Evolutionary conservation across 1,140 invertebrate genomes (phyloP).

Genomic region (Hylaeus volcanicus): DNA sequence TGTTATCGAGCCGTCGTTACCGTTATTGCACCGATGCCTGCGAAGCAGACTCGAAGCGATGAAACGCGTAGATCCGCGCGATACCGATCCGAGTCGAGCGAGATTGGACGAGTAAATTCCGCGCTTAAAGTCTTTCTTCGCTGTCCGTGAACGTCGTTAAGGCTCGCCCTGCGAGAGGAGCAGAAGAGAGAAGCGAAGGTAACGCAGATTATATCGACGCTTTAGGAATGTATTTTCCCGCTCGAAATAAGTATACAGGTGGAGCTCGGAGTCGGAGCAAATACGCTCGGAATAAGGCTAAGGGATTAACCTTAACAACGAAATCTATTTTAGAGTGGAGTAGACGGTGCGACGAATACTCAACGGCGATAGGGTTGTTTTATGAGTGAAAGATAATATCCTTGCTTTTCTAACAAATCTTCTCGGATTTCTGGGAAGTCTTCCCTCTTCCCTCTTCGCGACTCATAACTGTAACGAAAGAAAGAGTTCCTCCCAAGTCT

Average conservation of each 20-base stretch:
- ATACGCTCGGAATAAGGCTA: conserved; percentile 9
- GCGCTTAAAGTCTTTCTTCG: conserved; percentile 36
- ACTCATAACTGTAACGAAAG: too few relatives aligned
- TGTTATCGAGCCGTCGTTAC: conserved; percentile 56
- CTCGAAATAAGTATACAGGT: conserved; percentile 22
- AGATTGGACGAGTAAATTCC: conserved; percentile 45
- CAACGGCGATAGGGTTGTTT: too few relatives aligned
- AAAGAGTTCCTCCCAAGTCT: too few relatives aligned
- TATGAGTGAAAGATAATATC: too few relatives aligned
- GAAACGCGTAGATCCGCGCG: conserved; percentile 48
- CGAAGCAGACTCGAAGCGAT: conserved; percentile 11
- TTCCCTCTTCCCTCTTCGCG: too few relatives aligned
- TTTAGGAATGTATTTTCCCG: conserved; percentile 18
- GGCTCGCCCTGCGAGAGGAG: background rate
- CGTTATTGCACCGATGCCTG: conserved; percentile 54
- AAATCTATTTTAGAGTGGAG: conserved; percentile 9
- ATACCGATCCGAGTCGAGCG: conserved; percentile 31
- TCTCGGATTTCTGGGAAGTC: too few relatives aligned
- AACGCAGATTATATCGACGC: conserved; percentile 44
- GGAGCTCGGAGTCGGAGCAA: background rate
- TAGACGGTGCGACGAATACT: background rate
- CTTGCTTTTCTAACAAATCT: too few relatives aligned
- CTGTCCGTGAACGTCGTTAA: conserved; percentile 44
- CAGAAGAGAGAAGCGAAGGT: background rate
- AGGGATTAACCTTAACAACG: conserved; percentile 24